Percentiles rank a stretch among this genome's conserved stretches.
phyloP scores from a whole-genome alignment of 1,140 invertebrate species.

The Coptotermes formosanus region DNA sequence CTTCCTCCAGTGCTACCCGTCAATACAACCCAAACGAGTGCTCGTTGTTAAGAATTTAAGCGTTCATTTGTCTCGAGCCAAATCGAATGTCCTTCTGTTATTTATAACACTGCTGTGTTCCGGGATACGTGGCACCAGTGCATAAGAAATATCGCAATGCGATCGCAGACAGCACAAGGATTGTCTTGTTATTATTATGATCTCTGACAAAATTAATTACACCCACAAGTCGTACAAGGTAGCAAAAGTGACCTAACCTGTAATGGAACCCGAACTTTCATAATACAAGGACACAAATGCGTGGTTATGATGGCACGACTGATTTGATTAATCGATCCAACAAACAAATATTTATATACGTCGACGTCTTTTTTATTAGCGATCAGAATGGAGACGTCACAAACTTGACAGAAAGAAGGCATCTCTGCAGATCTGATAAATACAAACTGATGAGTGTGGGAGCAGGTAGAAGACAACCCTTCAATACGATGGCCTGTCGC shows the following conservation, averaged over 20 bases:
- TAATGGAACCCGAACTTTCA: neutral
- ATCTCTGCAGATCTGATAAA: neutral
- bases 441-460: neutral
- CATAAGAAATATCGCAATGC: too few relatives aligned
- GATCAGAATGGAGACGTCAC: neutral
- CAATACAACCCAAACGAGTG: too few relatives aligned
- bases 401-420: neutral
- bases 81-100: too few relatives aligned
- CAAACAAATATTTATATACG: neutral
- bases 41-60: too few relatives aligned
- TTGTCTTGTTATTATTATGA: neutral
- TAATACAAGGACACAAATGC: too few relatives aligned
- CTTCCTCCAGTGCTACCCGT: too few relatives aligned
- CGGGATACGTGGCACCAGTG: neutral
- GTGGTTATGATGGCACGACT: neutral
- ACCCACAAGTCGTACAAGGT: neutral
- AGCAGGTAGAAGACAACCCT: neutral
- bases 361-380: neutral
- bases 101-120: neutral
- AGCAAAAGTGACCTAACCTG: neutral
- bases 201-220: conserved; percentile 3
- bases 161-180: neutral
- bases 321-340: neutral
- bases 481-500: too few relatives aligned
- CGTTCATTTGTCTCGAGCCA: too few relatives aligned